Base-by-base conservation (phyloP, 1,140 invertebrate genomes). In the Bathynomus jamesi region DNA sequence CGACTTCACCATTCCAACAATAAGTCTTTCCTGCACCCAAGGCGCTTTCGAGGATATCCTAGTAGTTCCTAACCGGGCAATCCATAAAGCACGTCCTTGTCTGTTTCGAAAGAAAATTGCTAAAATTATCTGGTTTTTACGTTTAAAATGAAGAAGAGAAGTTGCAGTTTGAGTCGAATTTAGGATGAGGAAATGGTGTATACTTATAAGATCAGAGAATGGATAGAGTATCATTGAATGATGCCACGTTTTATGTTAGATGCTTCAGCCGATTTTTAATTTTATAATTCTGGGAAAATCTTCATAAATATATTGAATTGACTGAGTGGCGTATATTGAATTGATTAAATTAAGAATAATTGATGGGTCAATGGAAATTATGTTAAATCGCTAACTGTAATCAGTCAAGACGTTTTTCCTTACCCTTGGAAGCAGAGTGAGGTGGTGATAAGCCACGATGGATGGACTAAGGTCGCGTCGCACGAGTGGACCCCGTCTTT, bases 1-100 rank as follows among this genome's bases (percentile, higher is more conserved):
- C 0, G 91, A 93, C 77, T 93, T 92, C 3, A 94, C 88, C 90
- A 94, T 92, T 17, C 92, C 92, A 2, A 92, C 85, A 21, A 95
- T 90, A 67, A 91, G 85, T 28, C 91, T 83, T 77, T 94, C 89
- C 80, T 94, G 92, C 74, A 92, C 91, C 92, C 92, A 94, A 0
- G 93, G 93, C 2, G 91, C 78, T 61, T 71, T 69, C 5, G 80
- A 79, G 3, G 73, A 71, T 32, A 94, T 83, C 27, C 93, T 85
- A 0, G 93, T 87, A 27, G 87, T 87, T 2, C 92, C 92, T 76
- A 93, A 84, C 78, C 89, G 84, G 0, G 90, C 79, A 25, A 73
- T 71, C 81, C 80, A 81, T 40, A 78, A 68, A 1, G 76, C 73
- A 67, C 73, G 73, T 30, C 72, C 74, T 73, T 74, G 75, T 7